Conservation (phyloP, 2,888 invertebrate genomes). For the Drosophila aldrichi region DNA sequence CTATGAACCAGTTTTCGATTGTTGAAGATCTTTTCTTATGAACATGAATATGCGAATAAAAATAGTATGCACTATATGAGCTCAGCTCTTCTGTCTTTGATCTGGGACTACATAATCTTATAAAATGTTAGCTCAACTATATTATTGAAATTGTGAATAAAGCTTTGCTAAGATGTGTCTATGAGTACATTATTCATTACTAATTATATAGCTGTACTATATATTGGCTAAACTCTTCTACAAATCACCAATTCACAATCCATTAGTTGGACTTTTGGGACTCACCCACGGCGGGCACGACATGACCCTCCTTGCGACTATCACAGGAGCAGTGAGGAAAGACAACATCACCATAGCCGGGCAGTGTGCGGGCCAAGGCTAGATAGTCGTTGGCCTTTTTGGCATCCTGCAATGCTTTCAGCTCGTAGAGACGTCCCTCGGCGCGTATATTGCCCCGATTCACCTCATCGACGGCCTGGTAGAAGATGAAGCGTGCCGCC, state of each 20-base stretch:
- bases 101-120: too few species aligned
- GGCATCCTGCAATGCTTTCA: constrained; percentile 97
- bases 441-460: constrained; percentile 96
- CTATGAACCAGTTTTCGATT: too few species aligned
- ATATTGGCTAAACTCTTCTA: not conserved
- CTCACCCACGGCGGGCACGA: constrained; percentile 90
- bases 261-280: constrained; percentile 32
- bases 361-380: constrained; percentile 92
- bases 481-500: constrained; percentile 94
- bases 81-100: not conserved
- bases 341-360: constrained; percentile 96
- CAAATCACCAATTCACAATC: not conserved
- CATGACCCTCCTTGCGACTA: constrained; percentile 94
- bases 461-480: constrained; percentile 98
- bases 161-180: not conserved
- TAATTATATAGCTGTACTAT: too few species aligned
- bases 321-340: constrained; percentile 98
- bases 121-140: not conserved
- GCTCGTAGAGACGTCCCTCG: constrained; percentile 96
- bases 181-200: too few species aligned
- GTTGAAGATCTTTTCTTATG: not conserved
- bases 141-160: not conserved
- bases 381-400: constrained; percentile 95
- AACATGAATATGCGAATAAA: not conserved
- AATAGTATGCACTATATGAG: not conserved